These are phyloP conservation scores for Oligia latruncula DNA, from an alignment of 2,888 invertebrate genomes.

Conservation along the genomic window DNA sequence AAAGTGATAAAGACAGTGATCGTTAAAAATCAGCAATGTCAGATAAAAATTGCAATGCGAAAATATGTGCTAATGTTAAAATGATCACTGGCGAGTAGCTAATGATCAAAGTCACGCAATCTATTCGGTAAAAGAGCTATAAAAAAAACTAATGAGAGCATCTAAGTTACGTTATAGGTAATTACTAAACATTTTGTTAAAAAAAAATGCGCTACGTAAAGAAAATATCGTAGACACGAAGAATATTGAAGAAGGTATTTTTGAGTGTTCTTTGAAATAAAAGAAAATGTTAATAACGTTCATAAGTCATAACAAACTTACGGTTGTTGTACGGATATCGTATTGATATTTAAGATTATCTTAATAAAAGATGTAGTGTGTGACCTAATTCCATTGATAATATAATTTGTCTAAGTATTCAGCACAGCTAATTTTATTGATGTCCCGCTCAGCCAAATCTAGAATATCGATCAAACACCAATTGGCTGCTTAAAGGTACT, in stretches of 20 bases:
- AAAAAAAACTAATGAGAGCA: constrained; percentile 41
- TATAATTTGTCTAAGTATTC: constrained; percentile 12
- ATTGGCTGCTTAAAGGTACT: constrained; percentile 67
- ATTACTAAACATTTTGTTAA: constrained; percentile 16
- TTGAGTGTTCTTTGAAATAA: neutral
- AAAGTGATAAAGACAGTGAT: constrained; percentile 28
- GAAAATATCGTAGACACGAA: constrained; percentile 7
- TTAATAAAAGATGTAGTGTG: neutral
- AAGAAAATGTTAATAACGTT: neutral
- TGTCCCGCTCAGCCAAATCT: constrained; percentile 56
- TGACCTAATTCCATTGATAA: constrained; percentile 5
- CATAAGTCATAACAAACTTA: neutral
- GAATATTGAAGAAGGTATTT: constrained; percentile 20
- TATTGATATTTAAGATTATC: neutral
- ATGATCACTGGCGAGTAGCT: constrained; percentile 38
- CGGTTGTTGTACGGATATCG: neutral
- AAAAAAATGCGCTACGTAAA: constrained; percentile 8
- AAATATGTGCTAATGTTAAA: constrained; percentile 56
- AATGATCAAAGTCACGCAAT: constrained; percentile 61
- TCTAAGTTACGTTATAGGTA: constrained; percentile 24
- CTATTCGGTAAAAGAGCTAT: constrained; percentile 33
- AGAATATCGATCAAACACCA: constrained; percentile 78
- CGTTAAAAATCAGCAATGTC: constrained; percentile 30
- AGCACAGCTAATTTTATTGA: constrained; percentile 38
- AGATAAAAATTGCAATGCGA: constrained; percentile 48